Base-by-base conservation (phyloP, 2,113 vertebrate species). In the Colaptes auratus region DNA sequence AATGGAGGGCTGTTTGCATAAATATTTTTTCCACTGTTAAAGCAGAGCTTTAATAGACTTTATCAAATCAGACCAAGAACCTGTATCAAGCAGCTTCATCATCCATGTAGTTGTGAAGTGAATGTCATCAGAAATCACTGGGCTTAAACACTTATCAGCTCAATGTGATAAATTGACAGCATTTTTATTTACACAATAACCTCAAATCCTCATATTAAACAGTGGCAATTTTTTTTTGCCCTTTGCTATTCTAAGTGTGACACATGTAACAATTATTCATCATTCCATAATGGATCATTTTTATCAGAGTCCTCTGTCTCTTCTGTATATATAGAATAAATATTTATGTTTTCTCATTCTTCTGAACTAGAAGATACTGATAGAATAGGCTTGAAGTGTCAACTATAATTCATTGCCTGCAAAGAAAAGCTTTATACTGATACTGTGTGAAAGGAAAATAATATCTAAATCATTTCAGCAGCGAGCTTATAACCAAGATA, bases 301-400 rank as follows among this genome's bases (percentile, higher is more conserved):
- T 98, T 98, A 98, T 98, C 97, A 97, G 82, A 33, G 87, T 96
- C 55, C 63, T 96, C 23, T 92, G 78, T 97, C 89, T 96, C 55
- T 94, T 96, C 88, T 93, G 27, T 96, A 96, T 97, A 96, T 96
- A 94, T 94, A 93, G 96, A 98, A 97, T 98, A 98, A 98, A 98
- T 98, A 97, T 98, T 98, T 98, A 97, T 98, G 94, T 97, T 97
- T 98, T 97, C 89, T 98, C 93, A 97, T 97, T 98, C 98, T 98
- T 98, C 90, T 96, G 94, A 95, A 85, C 92, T 96, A 88, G 93
- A 88, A 97, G 96, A 97, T 98, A 96, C 71, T 97, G 96, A 96
- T 94, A 97, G 97, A 98, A 96, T 97, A 95, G 96, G 82, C 96
- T 97, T 97, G 92, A 97, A 97, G 92, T 97, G 97, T 97, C 97